Conservation (phyloP, 2,113 vertebrate genomes). For the Echinops telfairi region DNA sequence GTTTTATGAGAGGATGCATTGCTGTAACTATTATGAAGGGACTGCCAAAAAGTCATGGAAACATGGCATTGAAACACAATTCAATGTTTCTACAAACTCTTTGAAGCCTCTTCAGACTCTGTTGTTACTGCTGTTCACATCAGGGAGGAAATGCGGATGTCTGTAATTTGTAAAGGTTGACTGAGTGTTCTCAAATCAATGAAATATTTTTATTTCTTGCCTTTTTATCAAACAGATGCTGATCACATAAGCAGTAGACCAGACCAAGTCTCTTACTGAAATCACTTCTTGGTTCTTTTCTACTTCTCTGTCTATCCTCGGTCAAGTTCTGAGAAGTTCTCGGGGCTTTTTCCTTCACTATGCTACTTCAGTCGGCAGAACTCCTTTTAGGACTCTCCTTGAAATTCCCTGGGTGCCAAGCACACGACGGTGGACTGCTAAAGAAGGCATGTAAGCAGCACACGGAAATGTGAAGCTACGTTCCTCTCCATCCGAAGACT, state of each 20-base stretch:
- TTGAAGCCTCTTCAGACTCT: too few relatives aligned
- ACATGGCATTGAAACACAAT: too few relatives aligned
- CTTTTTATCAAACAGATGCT: background rate
- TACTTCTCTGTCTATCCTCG: background rate
- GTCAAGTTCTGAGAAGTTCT: too few relatives aligned
- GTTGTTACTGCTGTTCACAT: background rate
- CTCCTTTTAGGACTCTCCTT: background rate
- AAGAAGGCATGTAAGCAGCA: background rate
- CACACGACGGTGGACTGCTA: background rate
- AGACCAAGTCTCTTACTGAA: background rate
- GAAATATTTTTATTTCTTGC: background rate
- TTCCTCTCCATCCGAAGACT: background rate
- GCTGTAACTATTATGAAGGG: background rate
- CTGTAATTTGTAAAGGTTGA: background rate
- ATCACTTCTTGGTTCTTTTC: background rate
- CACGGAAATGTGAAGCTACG: background rate
- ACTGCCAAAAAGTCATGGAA: too few relatives aligned
- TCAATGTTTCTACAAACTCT: too few relatives aligned
- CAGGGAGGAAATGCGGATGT: background rate
- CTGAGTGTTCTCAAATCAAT: too few relatives aligned
- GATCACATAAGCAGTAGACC: background rate
- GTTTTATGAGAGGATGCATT: background rate
- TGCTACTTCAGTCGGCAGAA: background rate
- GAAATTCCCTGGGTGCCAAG: rapidly evolving
- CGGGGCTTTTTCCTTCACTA: background rate